Evolutionary conservation across 2,888 invertebrate genomes (phyloP).

Genomic region (Timandra comae): DNA sequence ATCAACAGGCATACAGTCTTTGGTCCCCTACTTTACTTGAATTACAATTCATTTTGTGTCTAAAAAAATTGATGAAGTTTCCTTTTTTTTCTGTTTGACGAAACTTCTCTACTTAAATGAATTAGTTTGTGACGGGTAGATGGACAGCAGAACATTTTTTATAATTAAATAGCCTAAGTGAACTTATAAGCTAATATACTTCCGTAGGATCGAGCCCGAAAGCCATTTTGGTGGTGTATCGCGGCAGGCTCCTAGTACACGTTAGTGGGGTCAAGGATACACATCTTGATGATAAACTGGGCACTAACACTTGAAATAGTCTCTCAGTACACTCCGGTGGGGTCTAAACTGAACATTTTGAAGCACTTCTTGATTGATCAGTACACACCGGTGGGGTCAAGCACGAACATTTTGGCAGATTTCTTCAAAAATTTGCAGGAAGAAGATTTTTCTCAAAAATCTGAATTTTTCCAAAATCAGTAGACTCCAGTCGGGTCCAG

Average conservation of each 20-base stretch:
- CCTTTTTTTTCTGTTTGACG: constrained; percentile 63
- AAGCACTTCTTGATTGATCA: constrained; percentile 50
- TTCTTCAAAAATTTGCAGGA: constrained; percentile 14
- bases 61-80: constrained; percentile 33
- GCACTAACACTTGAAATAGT: constrained; percentile 35
- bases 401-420: constrained; percentile 52
- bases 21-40: constrained; percentile 64
- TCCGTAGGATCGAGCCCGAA: constrained; percentile 54
- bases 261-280: constrained; percentile 44
- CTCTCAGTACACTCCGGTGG: constrained; percentile 46
- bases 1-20: constrained; percentile 60
- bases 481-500: constrained; percentile 61
- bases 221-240: constrained; percentile 37
- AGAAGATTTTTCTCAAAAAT: constrained; percentile 7
- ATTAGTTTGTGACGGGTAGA: constrained; percentile 58
- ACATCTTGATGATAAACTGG: constrained; percentile 30
- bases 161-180: constrained; percentile 12
- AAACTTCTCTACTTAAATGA: constrained; percentile 58
- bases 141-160: constrained; percentile 38
- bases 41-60: constrained; percentile 33
- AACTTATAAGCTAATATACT: constrained; percentile 42
- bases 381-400: constrained; percentile 69
- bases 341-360: constrained; percentile 48
- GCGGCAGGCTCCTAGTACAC: constrained; percentile 37
- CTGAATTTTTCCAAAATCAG: constrained; percentile 27